These are phyloP conservation scores for Clistopyga incitator DNA, from an alignment of 2,888 invertebrate genomes.

Conservation along the genomic window DNA sequence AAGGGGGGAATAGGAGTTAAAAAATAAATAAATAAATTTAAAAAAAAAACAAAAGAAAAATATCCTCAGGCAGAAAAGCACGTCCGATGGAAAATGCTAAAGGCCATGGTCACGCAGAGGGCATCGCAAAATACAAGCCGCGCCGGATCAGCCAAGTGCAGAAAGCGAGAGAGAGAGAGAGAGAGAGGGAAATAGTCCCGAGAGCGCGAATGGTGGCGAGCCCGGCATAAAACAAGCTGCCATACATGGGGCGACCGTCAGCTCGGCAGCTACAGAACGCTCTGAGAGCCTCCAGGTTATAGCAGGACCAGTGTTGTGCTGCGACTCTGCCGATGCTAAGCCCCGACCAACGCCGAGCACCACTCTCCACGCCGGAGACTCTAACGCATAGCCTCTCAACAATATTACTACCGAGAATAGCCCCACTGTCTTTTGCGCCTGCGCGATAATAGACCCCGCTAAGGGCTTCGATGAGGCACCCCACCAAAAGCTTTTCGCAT, in stretches of 20 bases:
- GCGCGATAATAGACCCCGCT: neutral
- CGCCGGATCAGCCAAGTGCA: slow-evolving; percentile 21
- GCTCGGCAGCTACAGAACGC: slow-evolving; percentile 66
- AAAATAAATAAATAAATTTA: too few species aligned
- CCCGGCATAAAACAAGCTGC: slow-evolving; percentile 83
- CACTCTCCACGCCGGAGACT: neutral
- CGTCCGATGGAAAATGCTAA: slow-evolving; percentile 13
- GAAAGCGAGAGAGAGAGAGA: slow-evolving; percentile 44
- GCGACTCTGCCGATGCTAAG: slow-evolving; percentile 56
- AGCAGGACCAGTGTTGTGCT: slow-evolving; percentile 77
- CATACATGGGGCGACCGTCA: slow-evolving; percentile 84
- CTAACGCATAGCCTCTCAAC: slow-evolving; percentile 40
- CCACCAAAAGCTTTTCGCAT: slow-evolving; percentile 23
- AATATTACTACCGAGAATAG: slow-evolving; percentile 55
- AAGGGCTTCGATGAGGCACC: neutral
- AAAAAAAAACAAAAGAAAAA: slow-evolving; percentile 18
- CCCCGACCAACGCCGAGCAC: slow-evolving; percentile 38
- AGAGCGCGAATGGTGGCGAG: slow-evolving; percentile 75
- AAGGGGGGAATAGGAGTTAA: too few species aligned
- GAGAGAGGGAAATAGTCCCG: slow-evolving; percentile 47
- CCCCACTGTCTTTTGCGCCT: slow-evolving; percentile 1
- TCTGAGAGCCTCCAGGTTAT: slow-evolving; percentile 76
- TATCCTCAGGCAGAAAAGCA: slow-evolving; percentile 8
- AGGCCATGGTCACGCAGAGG: slow-evolving; percentile 31
- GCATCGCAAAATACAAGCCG: slow-evolving; percentile 59